Evolutionary conservation across 2,888 invertebrate genomes (phyloP), one percentile per base, ranked within the genome.

Genomic region (Apamea anceps): DNA sequence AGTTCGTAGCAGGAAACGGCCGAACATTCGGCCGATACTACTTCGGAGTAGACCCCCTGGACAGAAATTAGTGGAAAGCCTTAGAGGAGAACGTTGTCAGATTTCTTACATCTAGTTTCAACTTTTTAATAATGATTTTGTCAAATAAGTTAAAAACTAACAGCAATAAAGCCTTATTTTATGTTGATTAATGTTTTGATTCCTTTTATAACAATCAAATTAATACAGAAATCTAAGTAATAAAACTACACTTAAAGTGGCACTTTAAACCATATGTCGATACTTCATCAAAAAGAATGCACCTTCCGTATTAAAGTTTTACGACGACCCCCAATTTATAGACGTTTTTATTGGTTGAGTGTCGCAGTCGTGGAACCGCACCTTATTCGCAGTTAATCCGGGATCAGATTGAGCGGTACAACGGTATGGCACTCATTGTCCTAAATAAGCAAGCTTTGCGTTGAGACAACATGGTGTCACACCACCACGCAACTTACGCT

Each of bases 401-500:
- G 89, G 91, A 88, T 89, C 87, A 88, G 92, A 91, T 92, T 91
- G 91, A 91, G 89, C 89, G 79, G 87, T 91, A 90, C 86, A 81
- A 13, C 77, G 25, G 66, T 12, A 54, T 21, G 82, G 78, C 77
- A 75, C 84, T 86, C 88, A 85, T 87, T 86, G 91, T 91, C 93
- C 93, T 93, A 93, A 92, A 91, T 88, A 93, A 93, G 91, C 93
- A 90, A 83, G 72, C 82, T 85, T 54, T 67, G 77, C 83, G 57
- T 81, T 89, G 89, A 88, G 83, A 88, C 88, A 89, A 89, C 88
- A 87, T 37, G 71, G 84, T 85, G 79, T 77, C 83, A 77, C 80
- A 57, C 67, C 82, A 72, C 48, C 57, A 77, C 68, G 32, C 74
- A 13, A 84, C 74, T 79, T 77, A 68, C n/a, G 63, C 71, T n/a